Base-by-base conservation (phyloP, 2,888 invertebrate genomes). In the Dolomedes plantarius region DNA sequence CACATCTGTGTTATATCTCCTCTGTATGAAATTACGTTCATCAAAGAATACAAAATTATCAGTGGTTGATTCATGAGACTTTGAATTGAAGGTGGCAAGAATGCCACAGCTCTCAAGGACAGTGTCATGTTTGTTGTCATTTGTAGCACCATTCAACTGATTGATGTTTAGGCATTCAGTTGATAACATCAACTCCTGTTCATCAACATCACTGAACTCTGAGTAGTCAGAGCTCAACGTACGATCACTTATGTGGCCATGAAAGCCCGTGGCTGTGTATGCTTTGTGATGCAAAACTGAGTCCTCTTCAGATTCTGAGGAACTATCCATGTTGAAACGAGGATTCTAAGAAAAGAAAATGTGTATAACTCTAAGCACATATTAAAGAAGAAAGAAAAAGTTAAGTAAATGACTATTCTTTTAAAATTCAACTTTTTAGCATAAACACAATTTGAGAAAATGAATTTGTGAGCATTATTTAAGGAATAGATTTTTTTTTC, bases 31-130 rank as follows among this genome's bases (percentile, higher is more conserved):
- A 23, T 73, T 74, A 29, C 56, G 36, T 23, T 81, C 80, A 16
- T 80, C 80, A 1, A 81, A 72, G 46, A 87, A 82, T 5, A 87
- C 81, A 29, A 82, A 74, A 41, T 78, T 79, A 13, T 82, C 81
- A 32, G 56, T 85, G 5, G 13, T 19, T 7, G 79, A 36, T 19
- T 65, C 71, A 28, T 39, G 67, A 2, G 23, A 3, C 36, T 50
- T 36, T 74, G 89, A 90, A 16, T 90, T 90, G 72, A 90, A 90
- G 5, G 91, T 90, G 41, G 91, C 91, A 73, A 92, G 88, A 86
- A 92, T 91, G 39, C 92, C 91, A 88, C 91, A 91, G 72, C 91
- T 91, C 41, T 89, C 90, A 32, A 92, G 89, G n/a, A 91, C 89
- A 13, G 91, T 89, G 56, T 91, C 91, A 31, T 88, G 88, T 31